These are phyloP conservation scores for Leptura quadrifasciata DNA, from an alignment of 2,888 invertebrate species.

Conservation along the genomic window DNA sequence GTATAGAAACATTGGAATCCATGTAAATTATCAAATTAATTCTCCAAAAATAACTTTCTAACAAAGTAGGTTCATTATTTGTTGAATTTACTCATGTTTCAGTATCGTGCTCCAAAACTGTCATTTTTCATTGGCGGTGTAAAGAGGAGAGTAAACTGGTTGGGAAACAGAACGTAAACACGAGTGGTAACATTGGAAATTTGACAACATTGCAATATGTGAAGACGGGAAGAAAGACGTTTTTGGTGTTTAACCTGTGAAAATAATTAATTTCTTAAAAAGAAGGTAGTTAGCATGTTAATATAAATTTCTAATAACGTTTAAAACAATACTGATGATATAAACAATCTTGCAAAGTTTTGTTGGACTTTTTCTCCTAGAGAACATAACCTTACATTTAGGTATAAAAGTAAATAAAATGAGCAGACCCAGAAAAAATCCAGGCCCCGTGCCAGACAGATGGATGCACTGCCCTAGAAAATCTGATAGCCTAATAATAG, in stretches of 20 bases:
- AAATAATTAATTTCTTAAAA: constrained; percentile 8
- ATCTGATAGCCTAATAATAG: constrained; percentile 82
- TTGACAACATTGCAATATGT: constrained; percentile 29
- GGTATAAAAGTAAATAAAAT: constrained; percentile 54
- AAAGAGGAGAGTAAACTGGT: no score
- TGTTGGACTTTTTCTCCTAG: constrained; percentile 11
- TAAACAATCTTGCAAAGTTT: neutral
- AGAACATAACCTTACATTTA: constrained; percentile 40
- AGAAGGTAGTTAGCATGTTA: constrained; percentile 7
- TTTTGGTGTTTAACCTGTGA: constrained; percentile 26
- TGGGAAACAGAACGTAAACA: no score
- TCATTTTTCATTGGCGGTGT: no score
- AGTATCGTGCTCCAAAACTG: no score
- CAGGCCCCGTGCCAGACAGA: constrained; percentile 86
- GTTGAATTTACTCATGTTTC: no score
- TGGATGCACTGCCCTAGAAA: constrained; percentile 94
- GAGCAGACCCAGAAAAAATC: constrained; percentile 68
- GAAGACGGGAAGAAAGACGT: constrained; percentile 19
- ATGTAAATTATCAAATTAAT: no score
- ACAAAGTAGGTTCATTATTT: no score
- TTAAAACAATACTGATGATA: constrained; percentile 16
- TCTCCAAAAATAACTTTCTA: no score
- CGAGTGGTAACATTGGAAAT: neutral
- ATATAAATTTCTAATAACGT: neutral
- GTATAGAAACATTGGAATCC: no score